Conservation (phyloP, 1,140 invertebrate species). For the Sarcophaga bullata region DNA sequence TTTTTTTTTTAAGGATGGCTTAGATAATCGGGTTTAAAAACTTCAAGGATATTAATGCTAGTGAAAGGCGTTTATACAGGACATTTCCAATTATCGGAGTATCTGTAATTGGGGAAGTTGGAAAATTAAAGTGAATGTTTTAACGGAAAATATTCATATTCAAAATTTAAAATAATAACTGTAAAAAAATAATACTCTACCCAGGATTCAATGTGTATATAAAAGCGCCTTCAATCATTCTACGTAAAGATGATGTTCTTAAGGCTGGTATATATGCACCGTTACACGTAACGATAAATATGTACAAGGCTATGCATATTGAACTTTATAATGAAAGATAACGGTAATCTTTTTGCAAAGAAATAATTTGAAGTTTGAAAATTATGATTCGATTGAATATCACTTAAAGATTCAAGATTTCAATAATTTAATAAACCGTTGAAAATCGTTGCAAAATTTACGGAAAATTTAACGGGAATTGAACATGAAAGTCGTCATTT, state of each 20-base stretch:
- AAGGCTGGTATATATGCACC: constrained; percentile 82
- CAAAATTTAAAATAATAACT: constrained; percentile 42
- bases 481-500: neutral
- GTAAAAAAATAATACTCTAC: constrained; percentile 89
- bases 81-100: constrained; percentile 80
- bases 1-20: constrained; percentile 40
- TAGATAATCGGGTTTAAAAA: constrained; percentile 71
- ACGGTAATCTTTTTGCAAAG: neutral
- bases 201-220: constrained; percentile 91
- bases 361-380: constrained; percentile 70
- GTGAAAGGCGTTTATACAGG: constrained; percentile 77
- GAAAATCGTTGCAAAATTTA: neutral
- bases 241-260: constrained; percentile 83
- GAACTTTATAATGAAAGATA: constrained; percentile 66
- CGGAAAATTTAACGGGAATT: neutral
- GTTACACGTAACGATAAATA: constrained; percentile 77
- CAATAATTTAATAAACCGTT: constrained; percentile 55
- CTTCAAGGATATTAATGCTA: constrained; percentile 76
- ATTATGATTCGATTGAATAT: constrained; percentile 73
- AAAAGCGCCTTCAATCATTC: constrained; percentile 80
- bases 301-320: constrained; percentile 77
- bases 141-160: constrained; percentile 37
- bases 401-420: constrained; percentile 76
- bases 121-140: constrained; percentile 70
- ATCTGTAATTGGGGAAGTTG: constrained; percentile 89